Evolutionary conservation across 2,797 vertebrate species (phyloP), one percentile per base, ranked within the genome.

Genomic region (Coregonus ussuriensis): DNA sequence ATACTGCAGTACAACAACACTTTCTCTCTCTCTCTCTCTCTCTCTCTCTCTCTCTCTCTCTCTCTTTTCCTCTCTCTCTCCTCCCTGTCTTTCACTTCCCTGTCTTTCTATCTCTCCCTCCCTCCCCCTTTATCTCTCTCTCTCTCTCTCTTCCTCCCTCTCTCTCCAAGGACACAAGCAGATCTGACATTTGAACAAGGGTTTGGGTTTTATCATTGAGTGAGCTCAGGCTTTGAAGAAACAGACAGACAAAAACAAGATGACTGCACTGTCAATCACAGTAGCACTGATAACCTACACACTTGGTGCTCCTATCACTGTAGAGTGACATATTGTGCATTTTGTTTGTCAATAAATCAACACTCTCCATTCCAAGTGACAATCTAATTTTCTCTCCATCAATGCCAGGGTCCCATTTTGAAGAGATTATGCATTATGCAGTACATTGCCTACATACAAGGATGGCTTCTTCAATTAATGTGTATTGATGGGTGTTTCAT

Each of bases 131-230:
- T 41, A 6, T 41, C 37, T 41, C 37, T 52, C 33, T 67, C 72
- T 75, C 31, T 31, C 0, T 18, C 1, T 4, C 41, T 41, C 41
- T 59, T 76, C 4, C 13, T 73, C 54, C 53, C 72, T 75, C 33
- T 25, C 0, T 18, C 78, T 82, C 63, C 72, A 74, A 84, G 52
- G 69, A 82, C 77, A 76, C 71, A 72, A 78, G 79, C 76, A 78
- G 63, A 74, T 74, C 70, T 75, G 52, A 80, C 67, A 84, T 84
- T 35, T 79, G 70, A 83, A 71, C n/a, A 76, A 21, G 56, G 66
- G 21, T 81, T 74, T 59, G 77, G 71, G 52, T 74, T 74, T 53
- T 35, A 37, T 62, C 67, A 65, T 69, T 66, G 77, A 65, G 65
- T 77, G 25, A 74, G 29, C 33, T 33, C 11, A 66, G 65, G 65